phyloP scores from a whole-genome alignment of 2,113 vertebrate species.

The Cheilinus undulatus region DNA sequence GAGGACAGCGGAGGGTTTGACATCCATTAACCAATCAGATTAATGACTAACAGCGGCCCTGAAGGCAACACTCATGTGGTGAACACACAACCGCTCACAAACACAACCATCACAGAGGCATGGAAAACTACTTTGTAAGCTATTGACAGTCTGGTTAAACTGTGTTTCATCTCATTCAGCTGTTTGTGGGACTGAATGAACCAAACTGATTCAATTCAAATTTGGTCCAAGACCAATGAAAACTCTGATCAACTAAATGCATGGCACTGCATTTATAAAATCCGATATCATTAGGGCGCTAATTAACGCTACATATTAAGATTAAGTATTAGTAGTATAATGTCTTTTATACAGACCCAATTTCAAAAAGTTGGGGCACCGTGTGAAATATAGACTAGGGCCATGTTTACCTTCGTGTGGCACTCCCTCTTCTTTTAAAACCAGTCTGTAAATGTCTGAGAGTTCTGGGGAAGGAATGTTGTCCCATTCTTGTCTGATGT shows the following conservation, averaged over 20 bases:
- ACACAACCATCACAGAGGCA: slow-evolving; percentile 39
- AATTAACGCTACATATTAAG: too few species aligned
- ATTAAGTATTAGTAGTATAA: too few species aligned
- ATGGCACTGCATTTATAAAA: too few species aligned
- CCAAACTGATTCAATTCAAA: not conserved
- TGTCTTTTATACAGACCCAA: too few species aligned
- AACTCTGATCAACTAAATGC: not conserved
- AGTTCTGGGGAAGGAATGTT: too few species aligned
- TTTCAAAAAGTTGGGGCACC: too few species aligned
- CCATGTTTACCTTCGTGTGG: too few species aligned
- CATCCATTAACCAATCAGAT: slow-evolving; percentile 55
- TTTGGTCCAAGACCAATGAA: not conserved
- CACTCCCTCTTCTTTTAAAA: too few species aligned
- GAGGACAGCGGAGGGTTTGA: slow-evolving; percentile 26
- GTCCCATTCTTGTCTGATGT: too few species aligned
- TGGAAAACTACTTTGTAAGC: slow-evolving; percentile 62
- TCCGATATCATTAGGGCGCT: too few species aligned
- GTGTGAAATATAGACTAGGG: too few species aligned
- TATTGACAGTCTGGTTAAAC: slow-evolving; percentile 51
- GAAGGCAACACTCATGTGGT: slow-evolving; percentile 49
- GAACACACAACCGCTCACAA: slow-evolving; percentile 38
- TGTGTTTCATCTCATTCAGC: slow-evolving; percentile 17
- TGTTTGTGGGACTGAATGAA: not conserved
- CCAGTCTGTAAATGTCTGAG: too few species aligned
- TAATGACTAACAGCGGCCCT: slow-evolving; percentile 64